Percentiles rank a stretch among this genome's conserved stretches.
Evolutionary conservation across 2,888 invertebrate genomes (phyloP).

Genomic region (Hirtodrosophila cameraria): DNA sequence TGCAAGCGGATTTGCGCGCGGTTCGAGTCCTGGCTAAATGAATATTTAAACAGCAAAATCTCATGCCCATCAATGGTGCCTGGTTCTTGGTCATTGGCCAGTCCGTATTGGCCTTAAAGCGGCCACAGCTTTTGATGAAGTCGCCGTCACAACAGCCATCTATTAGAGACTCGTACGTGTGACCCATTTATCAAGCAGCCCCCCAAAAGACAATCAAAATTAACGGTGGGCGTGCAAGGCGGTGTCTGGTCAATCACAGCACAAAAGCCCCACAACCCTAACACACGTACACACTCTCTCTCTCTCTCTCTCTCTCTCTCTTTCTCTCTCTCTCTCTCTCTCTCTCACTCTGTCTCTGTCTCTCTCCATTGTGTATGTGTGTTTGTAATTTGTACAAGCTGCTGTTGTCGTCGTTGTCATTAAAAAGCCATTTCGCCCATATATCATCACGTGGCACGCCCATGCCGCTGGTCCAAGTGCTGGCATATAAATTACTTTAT

Average conservation of each 20-base stretch:
- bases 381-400: slow-evolving; percentile 81
- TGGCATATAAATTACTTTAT: slow-evolving; percentile 80
- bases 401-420: slow-evolving; percentile 83
- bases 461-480: slow-evolving; percentile 44
- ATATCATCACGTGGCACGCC: slow-evolving; percentile 71
- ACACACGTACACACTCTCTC: neutral
- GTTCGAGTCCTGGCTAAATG: slow-evolving; percentile 49
- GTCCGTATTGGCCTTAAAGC: slow-evolving; percentile 44
- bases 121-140: slow-evolving; percentile 65
- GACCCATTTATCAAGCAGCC: slow-evolving; percentile 75
- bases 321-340: slow-evolving; percentile 3
- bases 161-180: slow-evolving; percentile 65
- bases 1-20: too few species aligned
- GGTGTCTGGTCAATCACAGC: slow-evolving; percentile 72
- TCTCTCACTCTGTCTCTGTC: slow-evolving; percentile 1
- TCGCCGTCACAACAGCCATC: slow-evolving; percentile 67
- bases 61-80: slow-evolving; percentile 26
- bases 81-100: slow-evolving; percentile 1
- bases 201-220: slow-evolving; percentile 75
- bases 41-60: slow-evolving; percentile 71
- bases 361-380: slow-evolving; percentile 24
- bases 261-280: too few species aligned
- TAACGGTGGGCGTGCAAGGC: slow-evolving; percentile 55
- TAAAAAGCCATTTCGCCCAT: slow-evolving; percentile 83
- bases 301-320: neutral